Evolutionary conservation across 2,113 vertebrate genomes (phyloP).

Genomic region (Pogonocichla stellata): DNA sequence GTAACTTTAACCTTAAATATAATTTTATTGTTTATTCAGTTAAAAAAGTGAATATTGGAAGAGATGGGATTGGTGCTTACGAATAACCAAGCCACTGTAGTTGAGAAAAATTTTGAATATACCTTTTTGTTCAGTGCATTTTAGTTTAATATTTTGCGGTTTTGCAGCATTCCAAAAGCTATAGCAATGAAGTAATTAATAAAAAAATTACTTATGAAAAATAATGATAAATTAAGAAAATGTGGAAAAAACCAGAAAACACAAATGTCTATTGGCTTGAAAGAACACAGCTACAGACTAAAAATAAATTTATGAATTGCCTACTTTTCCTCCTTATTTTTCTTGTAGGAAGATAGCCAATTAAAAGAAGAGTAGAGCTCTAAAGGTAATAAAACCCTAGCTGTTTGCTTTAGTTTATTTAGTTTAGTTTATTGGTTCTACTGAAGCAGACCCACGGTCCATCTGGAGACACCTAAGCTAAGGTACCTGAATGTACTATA

Average conservation of each 20-base stretch:
- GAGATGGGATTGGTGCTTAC: not conserved
- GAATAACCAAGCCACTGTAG: not conserved
- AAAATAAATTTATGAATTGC: not conserved
- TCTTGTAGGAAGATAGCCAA: not conserved
- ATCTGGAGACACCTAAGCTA: not conserved
- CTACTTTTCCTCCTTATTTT: not conserved
- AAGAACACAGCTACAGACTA: not conserved
- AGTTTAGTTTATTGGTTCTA: not conserved
- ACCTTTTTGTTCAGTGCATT: not conserved
- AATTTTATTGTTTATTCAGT: slow-evolving; percentile 17
- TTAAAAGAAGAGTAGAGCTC: not conserved
- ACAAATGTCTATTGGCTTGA: not conserved
- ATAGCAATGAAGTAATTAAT: not conserved
- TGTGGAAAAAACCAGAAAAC: not conserved
- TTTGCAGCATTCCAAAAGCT: not conserved
- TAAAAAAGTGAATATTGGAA: not conserved
- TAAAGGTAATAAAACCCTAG: not conserved
- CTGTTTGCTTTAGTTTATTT: not conserved
- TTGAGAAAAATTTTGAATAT: not conserved
- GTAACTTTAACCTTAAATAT: slow-evolving; percentile 31
- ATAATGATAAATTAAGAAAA: not conserved
- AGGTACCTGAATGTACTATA: not conserved
- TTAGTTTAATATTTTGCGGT: not conserved
- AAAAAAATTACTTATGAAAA: not conserved
- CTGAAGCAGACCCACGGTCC: not conserved